Base-by-base conservation (phyloP, 2,888 invertebrate genomes). In the Drosophila incognita region DNA sequence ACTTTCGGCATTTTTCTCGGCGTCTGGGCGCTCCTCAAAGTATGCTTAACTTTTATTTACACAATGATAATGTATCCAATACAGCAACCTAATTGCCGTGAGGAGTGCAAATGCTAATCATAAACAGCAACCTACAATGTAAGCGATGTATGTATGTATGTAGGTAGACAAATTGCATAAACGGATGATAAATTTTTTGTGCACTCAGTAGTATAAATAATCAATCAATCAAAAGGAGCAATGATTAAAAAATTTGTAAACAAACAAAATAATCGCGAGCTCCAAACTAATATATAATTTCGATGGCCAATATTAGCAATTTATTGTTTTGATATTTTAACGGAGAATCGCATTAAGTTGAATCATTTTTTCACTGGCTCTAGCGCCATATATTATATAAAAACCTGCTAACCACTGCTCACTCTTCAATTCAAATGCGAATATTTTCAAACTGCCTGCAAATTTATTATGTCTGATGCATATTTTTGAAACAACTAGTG, bases 401-500 rank as follows among this genome's bases (percentile, higher is more conserved):
- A 40, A 66, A 52, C 57, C 51, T 40, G 38, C 36, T 51, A 21
- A 29, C n/a, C 29, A 13, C 18, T 15, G 31, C 8, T n/a, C 11
- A 10, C 5, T 18, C 36, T 31, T 46, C 52, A 76, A 63, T 76
- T 58, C 62, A 69, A 62, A 64, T 56, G 59, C 60, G 69, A 81
- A 71, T 82, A 46, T 72, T 68, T 66, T 27, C 36, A 27, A 79
- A 61, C 49, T 54, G 38, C 46, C 59, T n/a, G 52, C 42, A 77
- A 67, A 82, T 81, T 74, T 78, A 83, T 75, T 60, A 60, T 78
- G 82, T 83, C 82, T 82, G 83, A 62, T 73, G 69, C 59, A 73
- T 40, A 75, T 67, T 79, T 68, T 74, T 83, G 56, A 73, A 87
- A 81, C 75, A 81, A 79, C 72, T 76, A 76, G 76, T 81, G 87